Conservation (phyloP, 2,888 invertebrate species). For the Macrophya annulata region DNA sequence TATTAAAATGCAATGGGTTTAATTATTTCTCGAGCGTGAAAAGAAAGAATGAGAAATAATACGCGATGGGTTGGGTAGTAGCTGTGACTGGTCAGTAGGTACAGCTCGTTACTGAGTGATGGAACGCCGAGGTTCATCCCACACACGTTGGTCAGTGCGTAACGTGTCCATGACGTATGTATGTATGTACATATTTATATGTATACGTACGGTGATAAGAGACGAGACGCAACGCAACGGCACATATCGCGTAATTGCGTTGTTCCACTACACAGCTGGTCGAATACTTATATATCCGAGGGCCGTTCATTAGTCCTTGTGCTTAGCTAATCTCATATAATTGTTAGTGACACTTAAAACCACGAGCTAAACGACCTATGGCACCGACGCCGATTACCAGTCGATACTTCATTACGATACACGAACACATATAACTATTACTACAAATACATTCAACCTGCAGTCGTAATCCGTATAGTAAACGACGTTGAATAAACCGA, state of each 20-base stretch:
- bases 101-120: slow-evolving; percentile 54
- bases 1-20: slow-evolving; percentile 52
- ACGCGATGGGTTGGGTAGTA: slow-evolving; percentile 37
- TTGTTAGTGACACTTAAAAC: slow-evolving; percentile 17
- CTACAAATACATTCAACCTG: not conserved
- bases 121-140: slow-evolving; percentile 52
- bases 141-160: slow-evolving; percentile 43
- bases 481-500: not conserved
- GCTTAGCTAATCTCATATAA: slow-evolving; percentile 41
- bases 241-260: slow-evolving; percentile 21
- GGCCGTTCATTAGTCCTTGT: slow-evolving; percentile 36
- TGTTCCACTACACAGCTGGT: not conserved
- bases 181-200: not conserved
- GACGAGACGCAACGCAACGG: not conserved
- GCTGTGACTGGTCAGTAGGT: slow-evolving; percentile 9
- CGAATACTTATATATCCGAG: slow-evolving; percentile 36
- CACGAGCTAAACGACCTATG: slow-evolving; percentile 22
- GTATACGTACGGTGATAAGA: not conserved
- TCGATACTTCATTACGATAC: not conserved
- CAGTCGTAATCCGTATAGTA: not conserved
- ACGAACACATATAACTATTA: not conserved
- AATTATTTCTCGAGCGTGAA: slow-evolving; percentile 53
- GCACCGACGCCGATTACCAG: slow-evolving; percentile 19
- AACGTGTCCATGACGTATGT: slow-evolving; percentile 11
- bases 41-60: slow-evolving; percentile 55